These are phyloP conservation scores for Amorpha juglandis DNA, from an alignment of 2,888 invertebrate species.

Conservation along the genomic window DNA sequence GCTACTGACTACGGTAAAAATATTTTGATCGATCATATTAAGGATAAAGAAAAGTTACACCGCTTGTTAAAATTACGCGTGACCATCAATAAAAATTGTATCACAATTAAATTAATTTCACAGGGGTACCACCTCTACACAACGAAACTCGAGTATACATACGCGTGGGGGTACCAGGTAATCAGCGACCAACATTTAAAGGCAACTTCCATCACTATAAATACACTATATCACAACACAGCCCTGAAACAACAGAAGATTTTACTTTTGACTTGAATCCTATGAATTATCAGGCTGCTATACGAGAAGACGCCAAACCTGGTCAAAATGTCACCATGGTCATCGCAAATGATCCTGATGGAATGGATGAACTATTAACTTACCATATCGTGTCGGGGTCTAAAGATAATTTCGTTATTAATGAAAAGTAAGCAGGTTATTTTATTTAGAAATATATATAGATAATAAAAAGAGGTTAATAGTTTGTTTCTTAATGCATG, in stretches of 20 bases:
- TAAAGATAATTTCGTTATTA: slow-evolving; percentile 90
- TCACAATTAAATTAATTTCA: slow-evolving; percentile 29
- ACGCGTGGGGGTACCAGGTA: slow-evolving; percentile 91
- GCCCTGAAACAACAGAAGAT: slow-evolving; percentile 64
- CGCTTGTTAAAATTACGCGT: no score
- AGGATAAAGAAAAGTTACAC: no score
- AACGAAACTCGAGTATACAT: slow-evolving; percentile 87
- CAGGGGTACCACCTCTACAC: slow-evolving; percentile 86
- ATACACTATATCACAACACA: slow-evolving; percentile 64
- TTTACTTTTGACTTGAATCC: slow-evolving; percentile 85
- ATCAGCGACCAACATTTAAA: slow-evolving; percentile 91
- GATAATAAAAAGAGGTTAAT: slow-evolving; percentile 26
- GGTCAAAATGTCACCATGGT: slow-evolving; percentile 89
- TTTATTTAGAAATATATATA: neutral
- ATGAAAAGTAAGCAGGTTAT: slow-evolving; percentile 84
- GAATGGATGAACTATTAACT: slow-evolving; percentile 87
- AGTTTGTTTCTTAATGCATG: no score
- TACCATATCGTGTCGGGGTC: slow-evolving; percentile 90
- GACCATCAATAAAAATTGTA: neutral
- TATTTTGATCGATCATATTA: neutral
- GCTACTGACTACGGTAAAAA: slow-evolving; percentile 88
- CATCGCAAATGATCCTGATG: slow-evolving; percentile 91
- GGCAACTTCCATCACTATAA: slow-evolving; percentile 87
- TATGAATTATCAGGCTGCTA: slow-evolving; percentile 88
- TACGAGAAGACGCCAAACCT: slow-evolving; percentile 88